Percentiles rank a stretch among this genome's conserved stretches.
Evolutionary conservation across 2,888 invertebrate species (phyloP).

Genomic region (Rutpela maculata): DNA sequence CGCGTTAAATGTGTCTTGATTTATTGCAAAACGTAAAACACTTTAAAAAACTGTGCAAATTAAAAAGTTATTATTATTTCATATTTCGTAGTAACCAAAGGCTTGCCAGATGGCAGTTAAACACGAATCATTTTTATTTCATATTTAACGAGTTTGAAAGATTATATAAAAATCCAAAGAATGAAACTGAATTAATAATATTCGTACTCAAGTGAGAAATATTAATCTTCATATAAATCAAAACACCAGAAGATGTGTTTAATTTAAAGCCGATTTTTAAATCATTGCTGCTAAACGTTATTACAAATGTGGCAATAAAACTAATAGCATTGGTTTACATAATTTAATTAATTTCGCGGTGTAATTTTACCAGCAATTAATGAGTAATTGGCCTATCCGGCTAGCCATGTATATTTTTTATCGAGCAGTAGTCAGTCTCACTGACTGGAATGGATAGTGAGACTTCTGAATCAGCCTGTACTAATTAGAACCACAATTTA

Average conservation of each 20-base stretch:
- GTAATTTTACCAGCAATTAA: constrained; percentile 53
- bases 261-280: not conserved
- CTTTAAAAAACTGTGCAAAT: no score
- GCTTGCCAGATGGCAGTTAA: no score
- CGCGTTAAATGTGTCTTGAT: no score
- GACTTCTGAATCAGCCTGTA: constrained; percentile 46
- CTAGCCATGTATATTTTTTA: constrained; percentile 37
- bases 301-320: constrained; percentile 55
- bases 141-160: no score
- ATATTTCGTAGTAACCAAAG: no score
- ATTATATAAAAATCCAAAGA: no score
- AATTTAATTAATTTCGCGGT: constrained; percentile 59
- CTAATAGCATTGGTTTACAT: constrained; percentile 58
- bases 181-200: not conserved
- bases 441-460: constrained; percentile 41
- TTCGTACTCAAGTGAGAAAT: not conserved
- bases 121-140: no score
- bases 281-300: constrained; percentile 1
- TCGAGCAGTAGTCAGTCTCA: constrained; percentile 26
- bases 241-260: not conserved
- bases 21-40: no score
- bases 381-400: constrained; percentile 51
- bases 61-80: no score
- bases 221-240: not conserved
- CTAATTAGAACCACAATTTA: constrained; percentile 67